A percentile compares a stretch with the other conserved stretches of the same genome.
These are phyloP conservation scores for Taenaris catops DNA, from an alignment of 2,888 invertebrate species.

Conservation along the genomic window DNA sequence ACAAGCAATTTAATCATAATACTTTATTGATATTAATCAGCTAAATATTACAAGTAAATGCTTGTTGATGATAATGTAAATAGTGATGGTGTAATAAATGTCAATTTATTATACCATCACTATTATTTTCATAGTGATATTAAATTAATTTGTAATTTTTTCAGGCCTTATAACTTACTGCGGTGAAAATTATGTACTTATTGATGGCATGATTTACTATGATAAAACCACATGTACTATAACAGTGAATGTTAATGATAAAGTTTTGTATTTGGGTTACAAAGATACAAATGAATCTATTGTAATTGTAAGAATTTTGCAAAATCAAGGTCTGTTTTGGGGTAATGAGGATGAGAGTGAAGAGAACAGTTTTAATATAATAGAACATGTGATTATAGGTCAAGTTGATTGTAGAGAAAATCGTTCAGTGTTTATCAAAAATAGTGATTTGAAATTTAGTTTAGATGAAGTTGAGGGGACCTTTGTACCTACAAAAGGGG, in stretches of 20 bases:
- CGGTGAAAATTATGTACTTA: slow-evolving; percentile 64
- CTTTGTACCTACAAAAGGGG: slow-evolving; percentile 85
- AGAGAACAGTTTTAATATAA: slow-evolving; percentile 44
- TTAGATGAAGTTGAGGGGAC: slow-evolving; percentile 81
- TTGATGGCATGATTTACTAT: slow-evolving; percentile 81
- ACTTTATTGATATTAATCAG: too few species aligned
- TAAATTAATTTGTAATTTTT: too few species aligned
- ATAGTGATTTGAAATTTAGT: slow-evolving; percentile 77
- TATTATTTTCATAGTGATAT: too few species aligned
- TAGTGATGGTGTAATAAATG: too few species aligned
- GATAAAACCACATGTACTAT: slow-evolving; percentile 49
- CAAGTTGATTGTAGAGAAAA: slow-evolving; percentile 48
- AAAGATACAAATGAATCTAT: slow-evolving; percentile 57
- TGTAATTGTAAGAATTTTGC: slow-evolving; percentile 79
- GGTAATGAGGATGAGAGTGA: slow-evolving; percentile 52
- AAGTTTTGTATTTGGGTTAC: slow-evolving; percentile 78
- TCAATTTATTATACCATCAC: too few species aligned
- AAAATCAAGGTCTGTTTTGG: slow-evolving; percentile 73
- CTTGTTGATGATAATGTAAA: too few species aligned
- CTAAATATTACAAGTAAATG: too few species aligned
- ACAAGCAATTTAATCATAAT: too few species aligned
- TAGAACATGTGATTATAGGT: slow-evolving; percentile 55
- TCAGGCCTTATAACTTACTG: slow-evolving; percentile 81
- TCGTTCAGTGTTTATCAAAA: slow-evolving; percentile 65
- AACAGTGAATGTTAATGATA: slow-evolving; percentile 69